phyloP scores from a whole-genome alignment of 2,113 vertebrate genomes.

The Mirounga angustirostris region DNA sequence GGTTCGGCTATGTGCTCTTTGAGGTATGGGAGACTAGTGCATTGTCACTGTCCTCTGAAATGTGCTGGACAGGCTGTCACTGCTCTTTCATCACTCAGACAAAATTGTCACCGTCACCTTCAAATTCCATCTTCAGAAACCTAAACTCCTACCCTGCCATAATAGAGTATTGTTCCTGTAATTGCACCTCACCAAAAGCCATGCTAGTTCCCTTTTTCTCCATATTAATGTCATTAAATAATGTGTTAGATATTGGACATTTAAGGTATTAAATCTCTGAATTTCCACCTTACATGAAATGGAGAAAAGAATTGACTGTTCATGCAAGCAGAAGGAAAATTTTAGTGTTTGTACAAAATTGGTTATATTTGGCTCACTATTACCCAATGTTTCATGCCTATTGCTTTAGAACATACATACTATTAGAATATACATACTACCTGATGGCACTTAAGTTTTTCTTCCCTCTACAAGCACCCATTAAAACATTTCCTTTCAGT shows the following conservation, averaged over 20 bases:
- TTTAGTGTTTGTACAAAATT: conserved; percentile 14
- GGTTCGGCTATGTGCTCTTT: conserved; percentile 97
- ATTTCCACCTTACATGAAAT: not conserved
- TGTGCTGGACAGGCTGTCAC: not conserved
- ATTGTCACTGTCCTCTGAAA: not conserved
- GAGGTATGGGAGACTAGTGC: conserved; percentile 85
- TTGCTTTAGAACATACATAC: not conserved
- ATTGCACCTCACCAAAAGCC: not conserved
- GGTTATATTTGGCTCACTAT: not conserved
- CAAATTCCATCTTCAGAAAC: not conserved
- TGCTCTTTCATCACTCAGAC: not conserved
- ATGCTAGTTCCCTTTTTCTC: not conserved
- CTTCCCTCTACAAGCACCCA: not conserved
- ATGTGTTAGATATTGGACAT: not conserved
- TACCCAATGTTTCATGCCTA: not conserved
- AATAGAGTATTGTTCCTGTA: not conserved
- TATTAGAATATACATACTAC: not conserved
- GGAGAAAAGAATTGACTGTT: not conserved
- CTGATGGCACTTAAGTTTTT: not conserved
- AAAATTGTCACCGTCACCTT: not conserved
- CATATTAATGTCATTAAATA: not conserved
- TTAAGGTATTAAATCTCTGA: not conserved
- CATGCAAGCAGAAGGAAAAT: not conserved
- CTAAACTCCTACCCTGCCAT: not conserved
- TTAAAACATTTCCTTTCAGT: not conserved